Percentiles rank a stretch among this genome's conserved stretches.
Conservation (phyloP, 2,797 vertebrate genomes). For the Pelodytes ibericus region DNA sequence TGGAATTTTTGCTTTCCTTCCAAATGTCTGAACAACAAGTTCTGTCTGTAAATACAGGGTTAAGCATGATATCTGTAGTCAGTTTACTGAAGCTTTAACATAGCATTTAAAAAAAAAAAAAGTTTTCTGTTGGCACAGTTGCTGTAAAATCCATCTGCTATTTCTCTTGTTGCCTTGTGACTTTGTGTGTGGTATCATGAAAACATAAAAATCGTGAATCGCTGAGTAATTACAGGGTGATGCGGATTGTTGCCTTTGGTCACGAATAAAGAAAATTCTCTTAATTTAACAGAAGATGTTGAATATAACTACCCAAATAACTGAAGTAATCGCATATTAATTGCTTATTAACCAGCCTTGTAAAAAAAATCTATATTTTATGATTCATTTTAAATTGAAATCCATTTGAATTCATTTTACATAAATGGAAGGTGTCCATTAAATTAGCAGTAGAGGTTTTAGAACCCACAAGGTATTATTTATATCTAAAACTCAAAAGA, state of each 20-base stretch:
- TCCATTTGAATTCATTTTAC: background rate
- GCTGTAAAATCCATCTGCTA: conserved; percentile 10
- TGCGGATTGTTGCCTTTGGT: conserved; percentile 44
- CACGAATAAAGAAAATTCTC: conserved; percentile 28
- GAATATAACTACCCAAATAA: conserved; percentile 27
- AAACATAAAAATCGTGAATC: conserved; percentile 37
- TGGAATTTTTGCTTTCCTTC: background rate
- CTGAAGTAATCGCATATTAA: conserved; percentile 32
- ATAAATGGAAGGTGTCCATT: conserved; percentile 19
- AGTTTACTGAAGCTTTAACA: conserved; percentile 10
- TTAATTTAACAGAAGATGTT: conserved; percentile 31
- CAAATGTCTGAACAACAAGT: background rate
- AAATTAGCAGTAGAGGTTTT: too few species aligned
- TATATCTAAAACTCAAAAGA: too few species aligned
- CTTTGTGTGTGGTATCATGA: conserved; percentile 39
- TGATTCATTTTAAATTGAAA: conserved; percentile 11
- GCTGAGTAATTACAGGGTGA: conserved; percentile 40
- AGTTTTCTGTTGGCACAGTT: conserved; percentile 30
- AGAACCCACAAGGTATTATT: too few species aligned
- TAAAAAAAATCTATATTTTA: background rate
- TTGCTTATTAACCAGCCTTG: conserved; percentile 23
- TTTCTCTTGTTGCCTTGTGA: conserved; percentile 32
- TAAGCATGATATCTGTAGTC: conserved; percentile 8
- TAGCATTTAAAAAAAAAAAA: conserved; percentile 12
- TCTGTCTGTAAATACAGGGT: background rate